Base-by-base conservation (phyloP, 2,888 invertebrate genomes). In the Cheiracanthium punctorium region DNA sequence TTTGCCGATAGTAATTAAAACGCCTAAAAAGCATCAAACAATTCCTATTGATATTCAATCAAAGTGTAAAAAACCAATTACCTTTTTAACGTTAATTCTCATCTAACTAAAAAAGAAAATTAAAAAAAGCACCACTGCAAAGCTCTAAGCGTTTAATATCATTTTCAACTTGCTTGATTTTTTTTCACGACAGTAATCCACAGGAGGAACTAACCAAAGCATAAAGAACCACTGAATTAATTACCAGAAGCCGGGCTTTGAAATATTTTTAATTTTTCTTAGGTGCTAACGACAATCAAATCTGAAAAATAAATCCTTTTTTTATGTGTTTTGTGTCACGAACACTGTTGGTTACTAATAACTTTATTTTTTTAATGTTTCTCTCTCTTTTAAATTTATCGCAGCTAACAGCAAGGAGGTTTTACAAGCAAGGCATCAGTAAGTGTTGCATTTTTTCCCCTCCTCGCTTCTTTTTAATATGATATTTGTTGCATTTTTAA, bases 331-430 rank as follows among this genome's bases (percentile, higher is more conserved):
- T 48, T 58, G 4, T 58, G 58, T 58, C 58, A 58, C 5, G 12
- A 20, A 58, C 58, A 58, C 5, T 24, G 24, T n/a, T 7, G 17
- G 1, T 58, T 58, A 24, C 58, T 58, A 58, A 58, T 58, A n/a
- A 24, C 24, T 17, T 58, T 58, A 17, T 24, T 58, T 7, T 24
- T 24, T 24, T 58, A 24, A 24, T 17, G 5, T 58, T 58, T 24
- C 1, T 58, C 14, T 48, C 24, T 48, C n/a, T n/a, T n/a, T 29
- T 32, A 48, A 14, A 64, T 64, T 0, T 24, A 48, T 70, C 75
- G 37, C 30, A 87, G 87, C 87, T 14, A 82, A 76, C 65, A 82
- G 80, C 41, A 87, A 87, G 58, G 87, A 87, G 52, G 87, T 72
- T 33, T 70, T 87, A 71, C 82, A 82, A 75, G 87, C 79, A 33